These are phyloP conservation scores for Progne subis DNA, from an alignment of 2,113 vertebrate genomes.

Conservation along the genomic window DNA sequence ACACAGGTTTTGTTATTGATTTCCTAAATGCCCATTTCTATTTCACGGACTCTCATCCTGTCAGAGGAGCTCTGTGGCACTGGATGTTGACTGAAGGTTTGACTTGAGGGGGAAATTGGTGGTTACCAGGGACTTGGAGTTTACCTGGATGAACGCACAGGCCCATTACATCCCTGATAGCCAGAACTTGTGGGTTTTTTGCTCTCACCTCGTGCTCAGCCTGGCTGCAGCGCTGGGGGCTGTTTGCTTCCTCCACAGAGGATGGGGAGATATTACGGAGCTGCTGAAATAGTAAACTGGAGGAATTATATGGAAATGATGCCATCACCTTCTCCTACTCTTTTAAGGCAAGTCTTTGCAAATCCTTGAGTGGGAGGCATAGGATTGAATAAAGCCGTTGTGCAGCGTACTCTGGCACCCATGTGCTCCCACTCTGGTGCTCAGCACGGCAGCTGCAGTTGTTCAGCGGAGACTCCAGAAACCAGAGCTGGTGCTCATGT, in stretches of 20 bases:
- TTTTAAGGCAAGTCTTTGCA: conserved; percentile 23
- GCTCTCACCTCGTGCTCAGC: neutral
- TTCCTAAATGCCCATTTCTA: neutral
- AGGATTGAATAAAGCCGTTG: conserved; percentile 1
- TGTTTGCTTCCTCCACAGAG: neutral
- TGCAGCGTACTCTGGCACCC: neutral
- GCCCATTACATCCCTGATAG: neutral
- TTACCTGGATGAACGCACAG: neutral
- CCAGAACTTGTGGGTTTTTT: neutral
- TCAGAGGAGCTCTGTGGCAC: neutral
- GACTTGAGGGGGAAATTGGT: neutral
- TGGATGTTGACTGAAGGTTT: neutral
- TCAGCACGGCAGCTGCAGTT: neutral
- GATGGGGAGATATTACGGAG: neutral
- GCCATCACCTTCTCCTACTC: conserved; percentile 42
- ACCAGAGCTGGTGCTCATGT: neutral
- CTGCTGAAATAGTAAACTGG: conserved; percentile 36
- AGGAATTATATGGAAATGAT: conserved; percentile 22
- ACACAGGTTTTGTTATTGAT: neutral
- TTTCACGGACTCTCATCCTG: neutral
- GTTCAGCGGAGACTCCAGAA: neutral
- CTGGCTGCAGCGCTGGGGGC: neutral
- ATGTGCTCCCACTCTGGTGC: neutral
- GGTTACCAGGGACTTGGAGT: neutral
- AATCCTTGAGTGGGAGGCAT: conserved; percentile 30